Conservation (phyloP, 2,888 invertebrate genomes). For the Sarcophaga subvicina region DNA sequence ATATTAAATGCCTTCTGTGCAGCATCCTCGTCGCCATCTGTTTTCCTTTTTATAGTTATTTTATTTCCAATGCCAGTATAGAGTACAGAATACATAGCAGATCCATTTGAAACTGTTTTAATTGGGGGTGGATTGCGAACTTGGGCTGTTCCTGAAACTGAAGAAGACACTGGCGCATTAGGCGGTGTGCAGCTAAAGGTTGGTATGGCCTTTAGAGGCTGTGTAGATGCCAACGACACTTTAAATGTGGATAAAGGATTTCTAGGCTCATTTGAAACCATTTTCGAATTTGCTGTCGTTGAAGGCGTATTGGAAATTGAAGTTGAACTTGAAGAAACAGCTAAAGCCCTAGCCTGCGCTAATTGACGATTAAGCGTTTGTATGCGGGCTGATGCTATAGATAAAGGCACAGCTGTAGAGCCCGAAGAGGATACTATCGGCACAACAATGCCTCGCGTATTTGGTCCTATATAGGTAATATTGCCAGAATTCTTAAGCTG, state of each 20-base stretch:
- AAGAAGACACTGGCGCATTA: conserved; percentile 57
- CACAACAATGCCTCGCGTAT: conserved; percentile 67
- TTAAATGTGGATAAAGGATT: conserved; percentile 62
- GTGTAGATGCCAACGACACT: conserved; percentile 49
- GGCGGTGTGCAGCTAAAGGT: conserved; percentile 30
- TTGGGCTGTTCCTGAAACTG: conserved; percentile 67
- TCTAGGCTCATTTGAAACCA: conserved; percentile 35
- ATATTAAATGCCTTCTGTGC: conserved; percentile 78
- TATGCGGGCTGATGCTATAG: conserved; percentile 71
- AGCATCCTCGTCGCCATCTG: conserved; percentile 84
- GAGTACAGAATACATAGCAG: conserved; percentile 89
- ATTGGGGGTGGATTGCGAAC: conserved; percentile 76
- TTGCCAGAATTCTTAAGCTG: conserved; percentile 66
- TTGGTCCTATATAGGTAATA: conserved; percentile 69
- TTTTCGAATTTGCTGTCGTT: conserved; percentile 16
- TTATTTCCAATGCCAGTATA: conserved; percentile 91
- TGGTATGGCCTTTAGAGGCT: conserved; percentile 32
- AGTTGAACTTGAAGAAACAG: conserved; percentile 50
- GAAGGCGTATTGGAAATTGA: not conserved
- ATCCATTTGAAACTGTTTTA: conserved; percentile 83
- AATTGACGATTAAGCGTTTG: conserved; percentile 71
- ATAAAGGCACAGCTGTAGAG: conserved; percentile 69
- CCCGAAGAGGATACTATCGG: conserved; percentile 69
- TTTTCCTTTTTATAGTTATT: conserved; percentile 91
- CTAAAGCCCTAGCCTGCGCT: conserved; percentile 64